Evolutionary conservation across 2,113 vertebrate genomes (phyloP).

Genomic region (Crotalus viridis): DNA sequence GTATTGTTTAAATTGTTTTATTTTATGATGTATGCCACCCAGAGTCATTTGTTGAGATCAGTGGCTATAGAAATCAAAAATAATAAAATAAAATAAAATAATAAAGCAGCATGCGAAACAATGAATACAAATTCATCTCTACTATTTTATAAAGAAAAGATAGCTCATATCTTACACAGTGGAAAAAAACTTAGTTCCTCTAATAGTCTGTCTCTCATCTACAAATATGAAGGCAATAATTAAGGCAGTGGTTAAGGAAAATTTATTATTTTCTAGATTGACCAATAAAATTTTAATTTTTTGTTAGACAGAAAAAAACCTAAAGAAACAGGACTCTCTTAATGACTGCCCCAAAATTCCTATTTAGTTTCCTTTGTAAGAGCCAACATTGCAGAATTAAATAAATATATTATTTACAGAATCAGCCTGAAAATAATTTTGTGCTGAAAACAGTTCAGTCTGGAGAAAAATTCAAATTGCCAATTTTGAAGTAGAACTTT

Average conservation of each 20-base stretch:
- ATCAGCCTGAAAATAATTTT: not conserved
- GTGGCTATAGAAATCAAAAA: too few species aligned
- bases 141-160: not conserved
- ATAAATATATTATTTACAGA: not conserved
- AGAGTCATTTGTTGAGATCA: too few species aligned
- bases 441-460: not conserved
- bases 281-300: not conserved
- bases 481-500: not conserved
- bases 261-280: not conserved
- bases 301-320: not conserved
- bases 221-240: not conserved
- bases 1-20: too few species aligned
- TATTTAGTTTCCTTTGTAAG: not conserved
- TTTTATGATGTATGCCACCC: too few species aligned
- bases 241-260: not conserved
- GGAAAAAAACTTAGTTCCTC: too few species aligned
- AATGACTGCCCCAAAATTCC: not conserved
- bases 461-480: not conserved
- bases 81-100: too few species aligned
- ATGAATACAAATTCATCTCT: not conserved
- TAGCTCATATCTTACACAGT: not conserved
- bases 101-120: not conserved
- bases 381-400: not conserved
- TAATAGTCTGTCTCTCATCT: not conserved
- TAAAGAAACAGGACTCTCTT: not conserved